Base-by-base conservation (phyloP, 1,140 invertebrate genomes). In the Spodoptera frugiperda region DNA sequence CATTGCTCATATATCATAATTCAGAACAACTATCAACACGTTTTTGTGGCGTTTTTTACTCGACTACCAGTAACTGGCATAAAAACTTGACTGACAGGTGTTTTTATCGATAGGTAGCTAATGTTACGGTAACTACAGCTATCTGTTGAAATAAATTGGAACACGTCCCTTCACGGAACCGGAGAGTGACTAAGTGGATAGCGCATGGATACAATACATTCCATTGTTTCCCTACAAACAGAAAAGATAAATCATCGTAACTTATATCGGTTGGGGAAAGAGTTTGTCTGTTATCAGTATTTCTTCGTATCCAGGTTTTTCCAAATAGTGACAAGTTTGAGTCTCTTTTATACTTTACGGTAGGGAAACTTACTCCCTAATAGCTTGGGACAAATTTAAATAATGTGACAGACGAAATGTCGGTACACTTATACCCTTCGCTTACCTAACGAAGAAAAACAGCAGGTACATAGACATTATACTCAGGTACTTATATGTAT, bases 161-260 rank as follows among this genome's bases (percentile, higher is more conserved):
- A 76, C 82, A 84, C 83, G 80, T 84, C 68, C 79, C 73, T 81
- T 77, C 76, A 76, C 67, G 70, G 78, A 81, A 73, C 55, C 71
- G 70, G 71, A 61, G 55, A 48, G 12, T 59, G 55, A 73, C 71
- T 59, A 73, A 48, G 17, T 59, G 30, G 68, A 15, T 12, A 11
- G 59, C 48, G 30, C n/a, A 33, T 9, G 12, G 30, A 5, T 59
- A 39, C 55, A 49, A 46, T 9, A 19, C 15, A 21, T 39, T 39
- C 33, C 17, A 19, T 44, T 19, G 17, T 48, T 19, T 39, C 33
- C 33, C 33, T 39, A 39, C 33, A 39, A 39, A 39, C 33, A 25
- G 33, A 39, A 39, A 39, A 39, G 33, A 39, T 39, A 39, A 39
- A 39, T 39, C 33, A 39, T 6, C 9, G 9, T 4, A 39, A 39